Conservation (phyloP, 2,113 vertebrate genomes). For the Pipa parva region DNA sequence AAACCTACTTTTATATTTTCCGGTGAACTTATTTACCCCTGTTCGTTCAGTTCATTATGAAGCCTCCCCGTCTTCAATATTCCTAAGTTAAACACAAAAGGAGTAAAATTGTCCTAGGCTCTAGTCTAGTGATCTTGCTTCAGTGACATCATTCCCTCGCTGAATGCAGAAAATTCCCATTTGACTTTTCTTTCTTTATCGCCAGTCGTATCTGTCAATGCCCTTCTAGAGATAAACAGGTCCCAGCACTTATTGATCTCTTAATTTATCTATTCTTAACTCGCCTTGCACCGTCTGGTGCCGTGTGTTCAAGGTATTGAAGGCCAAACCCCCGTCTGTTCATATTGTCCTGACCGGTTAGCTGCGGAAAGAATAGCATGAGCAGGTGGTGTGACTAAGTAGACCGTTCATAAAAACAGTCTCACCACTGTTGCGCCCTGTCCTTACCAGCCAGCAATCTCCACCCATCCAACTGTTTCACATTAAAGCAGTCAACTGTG, state of each 20-base stretch:
- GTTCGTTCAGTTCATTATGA: no score
- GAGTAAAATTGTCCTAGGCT: no score
- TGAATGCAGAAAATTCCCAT: slow-evolving; percentile 53
- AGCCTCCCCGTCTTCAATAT: no score
- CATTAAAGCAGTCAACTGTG: slow-evolving; percentile 83
- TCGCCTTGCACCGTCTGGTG: slow-evolving; percentile 75
- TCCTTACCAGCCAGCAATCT: slow-evolving; percentile 79
- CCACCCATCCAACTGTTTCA: slow-evolving; percentile 88
- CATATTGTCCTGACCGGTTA: slow-evolving; percentile 75
- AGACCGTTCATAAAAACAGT: slow-evolving; percentile 78
- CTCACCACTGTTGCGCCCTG: slow-evolving; percentile 73
- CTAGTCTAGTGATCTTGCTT: not conserved
- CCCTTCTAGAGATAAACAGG: slow-evolving; percentile 64
- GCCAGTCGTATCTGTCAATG: slow-evolving; percentile 57
- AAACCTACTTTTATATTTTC: no score
- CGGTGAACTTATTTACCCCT: no score
- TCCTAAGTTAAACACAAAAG: no score
- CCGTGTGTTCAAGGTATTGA: slow-evolving; percentile 67
- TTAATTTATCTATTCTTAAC: slow-evolving; percentile 81
- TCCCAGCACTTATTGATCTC: slow-evolving; percentile 83
- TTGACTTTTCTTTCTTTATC: slow-evolving; percentile 53
- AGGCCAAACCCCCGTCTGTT: slow-evolving; percentile 78
- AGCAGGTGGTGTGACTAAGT: slow-evolving; percentile 99
- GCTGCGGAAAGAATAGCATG: slow-evolving; percentile 82
- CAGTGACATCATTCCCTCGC: not conserved